Percentiles rank a stretch among this genome's conserved stretches.
These are phyloP conservation scores for Campoletis sonorensis DNA, from an alignment of 1,140 invertebrate genomes.

Conservation along the genomic window DNA sequence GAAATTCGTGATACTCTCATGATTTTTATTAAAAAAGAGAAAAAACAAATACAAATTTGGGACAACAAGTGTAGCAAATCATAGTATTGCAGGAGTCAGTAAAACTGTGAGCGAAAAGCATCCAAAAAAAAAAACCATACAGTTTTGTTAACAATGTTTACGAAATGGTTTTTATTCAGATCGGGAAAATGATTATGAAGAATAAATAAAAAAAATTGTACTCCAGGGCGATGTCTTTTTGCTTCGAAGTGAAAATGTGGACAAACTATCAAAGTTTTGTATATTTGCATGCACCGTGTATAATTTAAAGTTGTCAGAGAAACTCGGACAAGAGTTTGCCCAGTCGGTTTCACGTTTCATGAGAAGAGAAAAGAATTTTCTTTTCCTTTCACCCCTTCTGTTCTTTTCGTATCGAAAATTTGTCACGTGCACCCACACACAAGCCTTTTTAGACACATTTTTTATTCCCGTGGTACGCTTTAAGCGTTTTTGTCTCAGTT, in stretches of 20 bases:
- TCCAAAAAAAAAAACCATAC: no score
- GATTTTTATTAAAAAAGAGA: no score
- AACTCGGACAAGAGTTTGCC: not conserved
- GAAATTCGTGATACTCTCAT: not conserved
- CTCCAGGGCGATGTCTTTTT: not conserved
- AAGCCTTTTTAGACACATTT: not conserved
- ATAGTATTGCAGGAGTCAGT: no score
- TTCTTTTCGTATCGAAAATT: not conserved
- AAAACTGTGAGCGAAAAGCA: no score
- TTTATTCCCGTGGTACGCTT: not conserved
- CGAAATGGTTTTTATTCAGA: no score
- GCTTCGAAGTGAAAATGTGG: not conserved
- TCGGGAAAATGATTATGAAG: no score
- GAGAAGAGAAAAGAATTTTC: not conserved
- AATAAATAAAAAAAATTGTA: not conserved
- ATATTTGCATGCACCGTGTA: not conserved
- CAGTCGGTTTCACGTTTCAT: not conserved
- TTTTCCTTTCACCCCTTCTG: not conserved
- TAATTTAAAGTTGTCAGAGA: not conserved
- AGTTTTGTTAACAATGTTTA: no score
- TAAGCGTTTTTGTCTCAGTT: slow-evolving; percentile 4
- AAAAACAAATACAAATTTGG: no score
- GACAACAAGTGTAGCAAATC: no score
- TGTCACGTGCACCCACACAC: not conserved
- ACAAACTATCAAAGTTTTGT: not conserved